A percentile compares a stretch with the other conserved stretches of the same genome.
phyloP scores from a whole-genome alignment of 2,113 vertebrate genomes.

The Micronycteris hirsuta region DNA sequence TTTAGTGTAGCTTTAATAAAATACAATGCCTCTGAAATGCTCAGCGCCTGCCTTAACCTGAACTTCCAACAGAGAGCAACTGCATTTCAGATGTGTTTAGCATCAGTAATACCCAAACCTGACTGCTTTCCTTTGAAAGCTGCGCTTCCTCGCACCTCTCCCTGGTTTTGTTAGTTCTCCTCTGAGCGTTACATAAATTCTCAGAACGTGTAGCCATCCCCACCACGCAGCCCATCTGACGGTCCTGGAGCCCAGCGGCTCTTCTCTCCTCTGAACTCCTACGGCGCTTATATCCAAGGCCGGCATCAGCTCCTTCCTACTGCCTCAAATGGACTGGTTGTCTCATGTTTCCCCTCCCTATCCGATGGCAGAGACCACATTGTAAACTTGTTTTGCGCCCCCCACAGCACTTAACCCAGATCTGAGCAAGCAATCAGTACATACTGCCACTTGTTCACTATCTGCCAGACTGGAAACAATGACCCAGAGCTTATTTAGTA shows the following conservation, averaged over 20 bases:
- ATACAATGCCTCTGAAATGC: not conserved
- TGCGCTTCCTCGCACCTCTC: not conserved
- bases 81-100: not conserved
- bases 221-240: not conserved
- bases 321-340: not conserved
- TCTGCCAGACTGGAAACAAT: not conserved
- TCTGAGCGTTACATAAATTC: not conserved
- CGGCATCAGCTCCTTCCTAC: not conserved
- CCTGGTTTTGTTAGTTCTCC: not conserved
- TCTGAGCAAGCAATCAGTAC: not conserved
- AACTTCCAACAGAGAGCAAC: constrained; percentile 17
- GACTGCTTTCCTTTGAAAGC: not conserved
- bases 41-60: not conserved
- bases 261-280: not conserved
- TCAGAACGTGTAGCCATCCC: not conserved
- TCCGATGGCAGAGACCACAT: not conserved
- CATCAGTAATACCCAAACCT: not conserved
- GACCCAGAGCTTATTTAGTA: not conserved
- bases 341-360: not conserved
- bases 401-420: not conserved
- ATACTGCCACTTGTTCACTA: not conserved
- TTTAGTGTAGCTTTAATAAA: constrained; percentile 5
- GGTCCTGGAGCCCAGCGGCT: not conserved
- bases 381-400: not conserved
- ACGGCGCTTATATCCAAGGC: not conserved